phyloP scores from a whole-genome alignment of 2,797 vertebrate species.

The Spinibarbus caldwelli region DNA sequence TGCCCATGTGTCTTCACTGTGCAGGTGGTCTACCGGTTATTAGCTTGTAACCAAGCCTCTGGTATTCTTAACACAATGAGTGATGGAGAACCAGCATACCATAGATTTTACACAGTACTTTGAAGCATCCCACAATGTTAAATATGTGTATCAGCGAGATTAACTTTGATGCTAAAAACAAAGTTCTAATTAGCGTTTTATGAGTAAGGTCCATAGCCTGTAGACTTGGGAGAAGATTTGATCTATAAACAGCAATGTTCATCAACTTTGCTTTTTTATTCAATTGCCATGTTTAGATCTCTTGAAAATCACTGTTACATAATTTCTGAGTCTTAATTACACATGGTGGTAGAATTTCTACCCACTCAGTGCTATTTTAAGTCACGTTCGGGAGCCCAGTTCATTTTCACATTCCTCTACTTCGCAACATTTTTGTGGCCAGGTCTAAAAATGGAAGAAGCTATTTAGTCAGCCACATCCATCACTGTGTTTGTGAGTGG shows the following conservation, averaged over 20 bases:
- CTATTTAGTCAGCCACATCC: constrained; percentile 61
- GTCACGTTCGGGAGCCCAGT: constrained; percentile 6
- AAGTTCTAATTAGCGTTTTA: neutral
- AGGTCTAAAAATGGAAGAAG: constrained; percentile 65
- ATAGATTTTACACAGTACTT: constrained; percentile 29
- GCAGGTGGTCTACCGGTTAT: constrained; percentile 22
- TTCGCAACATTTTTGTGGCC: constrained; percentile 50
- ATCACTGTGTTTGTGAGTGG: constrained; percentile 34
- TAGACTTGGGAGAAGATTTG: neutral
- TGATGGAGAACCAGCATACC: constrained; percentile 33
- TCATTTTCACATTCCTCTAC: constrained; percentile 42
- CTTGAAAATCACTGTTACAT: constrained; percentile 24
- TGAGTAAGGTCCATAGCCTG: neutral
- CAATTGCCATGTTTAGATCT: neutral
- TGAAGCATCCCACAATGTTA: constrained; percentile 27
- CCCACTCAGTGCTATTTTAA: constrained; percentile 34
- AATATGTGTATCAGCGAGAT: neutral
- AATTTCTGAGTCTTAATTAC: constrained; percentile 32
- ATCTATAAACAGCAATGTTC: neutral
- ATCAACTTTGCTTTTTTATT: neutral
- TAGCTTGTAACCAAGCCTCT: neutral
- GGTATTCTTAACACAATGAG: constrained; percentile 21
- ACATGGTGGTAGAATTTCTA: constrained; percentile 26
- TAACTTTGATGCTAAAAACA: neutral
- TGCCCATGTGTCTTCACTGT: constrained; percentile 24